A percentile compares a stretch with the other conserved stretches of the same genome.
Evolutionary conservation across 2,888 invertebrate genomes (phyloP).

Genomic region (Idaea biselata): DNA sequence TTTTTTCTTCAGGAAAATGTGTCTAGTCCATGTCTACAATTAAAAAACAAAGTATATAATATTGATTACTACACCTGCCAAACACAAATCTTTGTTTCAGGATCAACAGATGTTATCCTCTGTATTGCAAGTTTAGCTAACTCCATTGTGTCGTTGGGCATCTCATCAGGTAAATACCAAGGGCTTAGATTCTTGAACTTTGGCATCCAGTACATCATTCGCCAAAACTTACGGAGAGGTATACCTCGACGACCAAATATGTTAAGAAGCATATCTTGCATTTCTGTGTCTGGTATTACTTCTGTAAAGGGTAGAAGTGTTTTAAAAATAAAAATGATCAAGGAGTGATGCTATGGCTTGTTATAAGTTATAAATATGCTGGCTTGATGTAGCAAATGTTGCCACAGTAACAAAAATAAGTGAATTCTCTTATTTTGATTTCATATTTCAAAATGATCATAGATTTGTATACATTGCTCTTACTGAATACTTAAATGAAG

Average conservation of each 20-base stretch:
- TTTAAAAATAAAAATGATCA: neutral
- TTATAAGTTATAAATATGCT: too few relatives aligned
- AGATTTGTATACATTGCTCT: too few relatives aligned
- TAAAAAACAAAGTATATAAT: too few relatives aligned
- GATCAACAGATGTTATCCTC: constrained; percentile 91
- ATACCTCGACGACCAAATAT: constrained; percentile 90
- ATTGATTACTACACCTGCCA: constrained; percentile 77
- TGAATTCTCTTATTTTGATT: too few relatives aligned
- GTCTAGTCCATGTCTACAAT: too few relatives aligned
- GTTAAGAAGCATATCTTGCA: constrained; percentile 89
- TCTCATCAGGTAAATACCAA: constrained; percentile 88
- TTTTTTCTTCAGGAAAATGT: too few relatives aligned
- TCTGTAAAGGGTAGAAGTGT: constrained; percentile 67
- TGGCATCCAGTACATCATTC: constrained; percentile 95
- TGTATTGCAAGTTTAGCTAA: constrained; percentile 91
- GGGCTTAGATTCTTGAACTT: constrained; percentile 96
- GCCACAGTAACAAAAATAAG: too few relatives aligned
- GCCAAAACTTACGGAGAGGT: constrained; percentile 87
- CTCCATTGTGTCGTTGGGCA: constrained; percentile 89
- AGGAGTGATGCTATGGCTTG: neutral
- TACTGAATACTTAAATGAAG: too few relatives aligned
- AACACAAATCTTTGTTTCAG: constrained; percentile 82
- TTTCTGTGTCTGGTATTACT: constrained; percentile 95
- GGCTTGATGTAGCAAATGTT: too few relatives aligned
- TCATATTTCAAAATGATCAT: too few relatives aligned